phyloP scores from a whole-genome alignment of 2,113 vertebrate species.

The Marmota flaviventris region DNA sequence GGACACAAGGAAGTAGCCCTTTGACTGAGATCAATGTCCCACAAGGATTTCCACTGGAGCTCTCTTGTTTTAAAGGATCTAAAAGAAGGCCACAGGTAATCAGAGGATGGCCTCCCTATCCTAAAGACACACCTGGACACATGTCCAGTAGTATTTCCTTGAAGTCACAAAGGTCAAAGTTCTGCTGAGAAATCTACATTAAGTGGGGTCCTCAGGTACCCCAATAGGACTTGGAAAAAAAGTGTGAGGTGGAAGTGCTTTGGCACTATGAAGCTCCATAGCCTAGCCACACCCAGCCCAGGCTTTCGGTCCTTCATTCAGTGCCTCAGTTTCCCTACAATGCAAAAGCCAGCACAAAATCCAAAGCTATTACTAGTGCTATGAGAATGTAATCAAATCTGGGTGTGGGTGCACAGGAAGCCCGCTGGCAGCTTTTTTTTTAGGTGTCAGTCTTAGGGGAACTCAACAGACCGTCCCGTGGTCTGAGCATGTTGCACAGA shows the following conservation, averaged over 20 bases:
- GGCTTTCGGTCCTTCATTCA: background rate
- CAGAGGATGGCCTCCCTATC: background rate
- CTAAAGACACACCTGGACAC: background rate
- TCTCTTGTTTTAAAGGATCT: background rate
- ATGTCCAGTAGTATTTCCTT: background rate
- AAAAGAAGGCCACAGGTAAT: background rate
- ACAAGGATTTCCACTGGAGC: background rate
- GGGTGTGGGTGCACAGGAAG: background rate
- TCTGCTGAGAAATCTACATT: background rate
- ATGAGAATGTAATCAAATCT: background rate
- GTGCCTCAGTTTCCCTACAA: background rate
- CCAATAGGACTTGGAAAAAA: no score
- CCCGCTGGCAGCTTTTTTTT: background rate
- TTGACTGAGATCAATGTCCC: background rate
- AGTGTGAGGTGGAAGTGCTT: background rate
- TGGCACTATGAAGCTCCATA: background rate
- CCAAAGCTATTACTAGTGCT: rapidly evolving
- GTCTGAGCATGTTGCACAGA: background rate
- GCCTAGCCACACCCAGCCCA: background rate
- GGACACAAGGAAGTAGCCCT: background rate
- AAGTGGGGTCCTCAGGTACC: background rate
- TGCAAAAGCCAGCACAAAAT: background rate
- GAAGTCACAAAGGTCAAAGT: background rate
- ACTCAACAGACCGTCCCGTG: no score
- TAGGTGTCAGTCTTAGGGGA: background rate